phyloP scores from a whole-genome alignment of 2,113 vertebrate genomes.

The Hymenochirus boettgeri region DNA sequence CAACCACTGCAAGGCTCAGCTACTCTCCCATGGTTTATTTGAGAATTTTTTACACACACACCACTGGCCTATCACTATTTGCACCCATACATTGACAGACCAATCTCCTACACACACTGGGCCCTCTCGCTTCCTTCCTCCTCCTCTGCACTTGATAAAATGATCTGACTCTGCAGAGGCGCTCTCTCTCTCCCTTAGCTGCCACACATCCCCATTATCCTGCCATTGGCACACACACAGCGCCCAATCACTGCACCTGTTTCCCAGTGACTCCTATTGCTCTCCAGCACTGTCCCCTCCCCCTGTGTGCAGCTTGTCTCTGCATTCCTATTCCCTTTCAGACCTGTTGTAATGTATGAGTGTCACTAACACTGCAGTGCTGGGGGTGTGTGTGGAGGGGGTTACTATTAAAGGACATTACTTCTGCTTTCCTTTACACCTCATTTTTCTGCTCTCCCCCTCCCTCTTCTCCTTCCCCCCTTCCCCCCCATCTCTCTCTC shows the following conservation, averaged over 20 bases:
- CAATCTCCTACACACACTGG: too few species aligned
- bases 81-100: too few species aligned
- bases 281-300: neutral
- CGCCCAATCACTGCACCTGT: constrained; percentile 10
- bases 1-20: too few species aligned
- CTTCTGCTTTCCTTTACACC: neutral
- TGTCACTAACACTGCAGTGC: too few species aligned
- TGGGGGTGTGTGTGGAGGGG: too few species aligned
- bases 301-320: neutral
- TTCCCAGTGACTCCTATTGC: neutral
- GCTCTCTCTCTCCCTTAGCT: neutral
- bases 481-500: neutral
- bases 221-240: neutral
- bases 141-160: neutral
- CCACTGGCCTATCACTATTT: too few species aligned
- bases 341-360: neutral
- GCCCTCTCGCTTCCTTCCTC: neutral
- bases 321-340: neutral
- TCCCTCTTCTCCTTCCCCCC: neutral
- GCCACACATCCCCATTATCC: neutral
- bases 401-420: neutral
- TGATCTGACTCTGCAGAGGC: too few species aligned
- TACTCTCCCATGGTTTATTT: too few species aligned
- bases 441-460: neutral
- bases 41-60: too few species aligned